Conservation (phyloP, 2,113 vertebrate species). For the Hydropotes inermis region DNA sequence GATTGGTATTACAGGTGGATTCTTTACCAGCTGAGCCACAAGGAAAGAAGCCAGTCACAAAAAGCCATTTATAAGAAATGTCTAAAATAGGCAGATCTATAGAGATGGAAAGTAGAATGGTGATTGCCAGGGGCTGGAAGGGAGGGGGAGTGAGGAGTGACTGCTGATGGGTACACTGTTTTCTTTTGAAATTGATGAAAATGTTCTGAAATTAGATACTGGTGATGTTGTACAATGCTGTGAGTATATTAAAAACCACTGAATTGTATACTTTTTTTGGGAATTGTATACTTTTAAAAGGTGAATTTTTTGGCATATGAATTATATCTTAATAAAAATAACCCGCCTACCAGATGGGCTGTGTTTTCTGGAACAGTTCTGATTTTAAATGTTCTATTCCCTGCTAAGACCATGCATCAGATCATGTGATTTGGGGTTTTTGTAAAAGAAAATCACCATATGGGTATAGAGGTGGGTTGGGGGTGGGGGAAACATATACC, state of each 20-base stretch:
- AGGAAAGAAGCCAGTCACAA: not conserved
- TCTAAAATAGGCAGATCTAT: not conserved
- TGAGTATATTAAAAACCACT: not conserved
- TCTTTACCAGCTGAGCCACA: not conserved
- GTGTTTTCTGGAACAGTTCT: not conserved
- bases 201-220: not conserved
- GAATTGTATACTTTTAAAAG: not conserved
- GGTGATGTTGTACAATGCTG: not conserved
- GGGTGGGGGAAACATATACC: too few species aligned
- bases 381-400: not conserved
- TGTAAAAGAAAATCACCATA: not conserved
- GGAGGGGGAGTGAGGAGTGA: not conserved
- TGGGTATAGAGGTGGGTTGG: not conserved
- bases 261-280: not conserved
- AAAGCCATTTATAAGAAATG: not conserved
- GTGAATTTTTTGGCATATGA: not conserved
- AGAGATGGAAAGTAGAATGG: not conserved
- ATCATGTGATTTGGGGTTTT: not conserved
- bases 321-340: not conserved
- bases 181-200: not conserved
- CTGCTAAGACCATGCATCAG: not conserved
- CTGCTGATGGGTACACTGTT: not conserved
- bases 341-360: not conserved
- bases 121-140: not conserved
- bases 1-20: not conserved